These are phyloP conservation scores for Chinchilla lanigera DNA, from an alignment of 2,113 vertebrate genomes.

Conservation along the genomic window DNA sequence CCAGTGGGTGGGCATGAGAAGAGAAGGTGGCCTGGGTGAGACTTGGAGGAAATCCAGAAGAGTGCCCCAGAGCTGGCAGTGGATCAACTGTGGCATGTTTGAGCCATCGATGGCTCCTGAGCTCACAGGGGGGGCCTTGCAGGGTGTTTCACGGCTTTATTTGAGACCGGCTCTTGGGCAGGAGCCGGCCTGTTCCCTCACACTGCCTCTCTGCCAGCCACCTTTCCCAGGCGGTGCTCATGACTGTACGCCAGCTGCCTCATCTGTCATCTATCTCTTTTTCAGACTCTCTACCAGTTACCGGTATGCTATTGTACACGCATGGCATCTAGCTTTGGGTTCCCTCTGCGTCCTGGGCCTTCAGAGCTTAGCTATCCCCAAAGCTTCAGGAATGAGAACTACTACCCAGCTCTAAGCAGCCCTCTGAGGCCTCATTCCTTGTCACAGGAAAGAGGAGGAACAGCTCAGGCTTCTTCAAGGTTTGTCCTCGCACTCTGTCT, in stretches of 20 bases:
- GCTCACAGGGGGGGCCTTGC: background rate
- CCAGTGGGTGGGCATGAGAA: background rate
- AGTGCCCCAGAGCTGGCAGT: background rate
- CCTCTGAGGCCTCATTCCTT: slow-evolving; percentile 21
- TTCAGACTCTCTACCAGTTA: background rate
- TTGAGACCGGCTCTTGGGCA: background rate
- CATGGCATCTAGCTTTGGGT: background rate
- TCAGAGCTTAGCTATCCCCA: slow-evolving; percentile 10
- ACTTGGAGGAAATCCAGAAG: background rate
- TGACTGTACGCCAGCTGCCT: background rate
- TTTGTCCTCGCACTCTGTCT: background rate
- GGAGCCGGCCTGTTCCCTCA: background rate
- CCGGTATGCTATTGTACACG: background rate
- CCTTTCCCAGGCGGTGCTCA: background rate
- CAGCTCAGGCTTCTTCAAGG: background rate
- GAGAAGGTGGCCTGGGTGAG: background rate
- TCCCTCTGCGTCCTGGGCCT: background rate
- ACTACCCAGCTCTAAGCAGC: background rate
- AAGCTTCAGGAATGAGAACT: slow-evolving; percentile 41
- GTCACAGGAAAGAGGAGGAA: slow-evolving; percentile 25
- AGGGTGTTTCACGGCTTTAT: background rate
- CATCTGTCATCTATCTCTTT: background rate
- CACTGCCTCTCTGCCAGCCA: background rate
- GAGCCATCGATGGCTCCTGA: background rate
- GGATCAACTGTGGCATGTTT: accelerated